Percentiles rank a stretch among this genome's conserved stretches.
These are phyloP conservation scores for Chaetodon trifasciatus DNA, from an alignment of 2,797 vertebrate species.

Conservation along the genomic window DNA sequence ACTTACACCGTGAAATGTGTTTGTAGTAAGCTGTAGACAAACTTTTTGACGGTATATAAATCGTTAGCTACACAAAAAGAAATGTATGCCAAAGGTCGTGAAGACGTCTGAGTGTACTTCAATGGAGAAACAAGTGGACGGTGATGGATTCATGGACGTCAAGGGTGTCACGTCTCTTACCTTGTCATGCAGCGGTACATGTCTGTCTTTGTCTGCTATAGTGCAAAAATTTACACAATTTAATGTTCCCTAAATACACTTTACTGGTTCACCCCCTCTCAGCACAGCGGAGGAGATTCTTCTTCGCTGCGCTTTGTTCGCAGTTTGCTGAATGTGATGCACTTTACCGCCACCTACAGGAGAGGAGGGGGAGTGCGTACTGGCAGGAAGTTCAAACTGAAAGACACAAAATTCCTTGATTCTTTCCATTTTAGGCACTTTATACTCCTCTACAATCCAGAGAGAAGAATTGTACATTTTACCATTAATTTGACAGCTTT, in stretches of 20 bases:
- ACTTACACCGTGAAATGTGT: too few relatives aligned
- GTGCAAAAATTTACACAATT: rapidly evolving
- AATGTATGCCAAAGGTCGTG: slow-evolving; percentile 74
- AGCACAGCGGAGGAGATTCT: background rate
- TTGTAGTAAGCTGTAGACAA: background rate
- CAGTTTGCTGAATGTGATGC: rapidly evolving
- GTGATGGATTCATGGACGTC: rapidly evolving
- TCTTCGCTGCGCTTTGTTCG: background rate
- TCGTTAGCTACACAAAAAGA: background rate
- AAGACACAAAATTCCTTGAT: too few relatives aligned
- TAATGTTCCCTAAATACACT: background rate
- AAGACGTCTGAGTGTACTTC: background rate
- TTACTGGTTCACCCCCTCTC: too few relatives aligned
- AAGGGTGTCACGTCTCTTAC: slow-evolving; percentile 55
- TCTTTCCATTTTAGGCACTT: too few relatives aligned
- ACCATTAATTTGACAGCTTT: too few relatives aligned
- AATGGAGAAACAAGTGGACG: background rate
- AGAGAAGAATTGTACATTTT: too few relatives aligned
- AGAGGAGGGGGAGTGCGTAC: background rate
- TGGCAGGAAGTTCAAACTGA: too few relatives aligned
- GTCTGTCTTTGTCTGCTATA: background rate
- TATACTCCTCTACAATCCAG: too few relatives aligned
- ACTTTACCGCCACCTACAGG: slow-evolving; percentile 21
- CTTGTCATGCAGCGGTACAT: slow-evolving; percentile 78
- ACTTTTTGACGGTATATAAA: background rate